Percentiles rank a stretch among this genome's conserved stretches.
Evolutionary conservation across 2,113 vertebrate species (phyloP).

Genomic region (Sceloporus tristichus): DNA sequence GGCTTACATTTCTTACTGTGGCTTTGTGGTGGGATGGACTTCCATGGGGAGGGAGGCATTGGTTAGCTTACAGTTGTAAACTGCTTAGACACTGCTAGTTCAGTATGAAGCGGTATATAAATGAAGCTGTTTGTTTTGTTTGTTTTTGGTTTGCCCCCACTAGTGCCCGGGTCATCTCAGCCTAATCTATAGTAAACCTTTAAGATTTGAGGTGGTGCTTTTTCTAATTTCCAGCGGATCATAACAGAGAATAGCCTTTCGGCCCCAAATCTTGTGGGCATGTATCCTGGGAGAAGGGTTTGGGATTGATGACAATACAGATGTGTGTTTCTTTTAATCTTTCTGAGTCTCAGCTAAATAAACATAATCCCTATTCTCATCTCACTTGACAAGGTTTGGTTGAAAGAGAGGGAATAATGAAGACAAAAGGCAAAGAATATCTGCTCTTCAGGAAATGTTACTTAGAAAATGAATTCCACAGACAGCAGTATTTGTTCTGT

Average conservation of each 20-base stretch:
- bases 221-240: background rate
- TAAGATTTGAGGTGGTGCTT: background rate
- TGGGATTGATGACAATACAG: background rate
- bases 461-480: background rate
- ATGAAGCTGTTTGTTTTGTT: too few species aligned
- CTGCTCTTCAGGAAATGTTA: conserved; percentile 17
- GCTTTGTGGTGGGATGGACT: too few species aligned
- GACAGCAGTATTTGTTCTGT: conserved; percentile 15
- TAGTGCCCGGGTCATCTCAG: too few species aligned
- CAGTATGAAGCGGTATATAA: too few species aligned
- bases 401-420: conserved; percentile 24
- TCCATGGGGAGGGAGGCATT: too few species aligned
- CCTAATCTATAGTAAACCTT: conserved; percentile 13
- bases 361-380: conserved; percentile 8
- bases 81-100: too few species aligned
- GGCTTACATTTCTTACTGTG: too few species aligned
- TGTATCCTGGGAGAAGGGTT: background rate
- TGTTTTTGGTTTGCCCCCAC: too few species aligned
- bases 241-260: background rate
- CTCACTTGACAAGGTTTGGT: conserved; percentile 4
- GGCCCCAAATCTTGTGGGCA: background rate
- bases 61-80: too few species aligned
- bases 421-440: background rate
- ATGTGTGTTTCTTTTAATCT: background rate
- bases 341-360: background rate